These are phyloP conservation scores for Xanthia togata DNA, from an alignment of 2,888 invertebrate genomes.

Conservation along the genomic window DNA sequence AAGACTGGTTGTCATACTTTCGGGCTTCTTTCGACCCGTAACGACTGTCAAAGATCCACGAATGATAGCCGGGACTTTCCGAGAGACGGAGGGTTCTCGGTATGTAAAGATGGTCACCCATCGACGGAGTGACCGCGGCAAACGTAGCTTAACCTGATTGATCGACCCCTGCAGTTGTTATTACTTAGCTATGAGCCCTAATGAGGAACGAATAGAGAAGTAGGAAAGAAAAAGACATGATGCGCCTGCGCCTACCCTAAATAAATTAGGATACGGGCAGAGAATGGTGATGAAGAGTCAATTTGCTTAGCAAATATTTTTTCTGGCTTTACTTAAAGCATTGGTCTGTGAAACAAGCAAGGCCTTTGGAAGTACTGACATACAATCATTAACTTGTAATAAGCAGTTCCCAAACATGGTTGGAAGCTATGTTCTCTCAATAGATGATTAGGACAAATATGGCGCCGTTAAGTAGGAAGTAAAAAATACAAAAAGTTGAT, in stretches of 20 bases:
- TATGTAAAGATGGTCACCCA: too few relatives aligned
- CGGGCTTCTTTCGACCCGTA: too few relatives aligned
- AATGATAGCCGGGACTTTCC: too few relatives aligned
- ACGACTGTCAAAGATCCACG: too few relatives aligned
- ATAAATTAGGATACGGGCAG: not conserved
- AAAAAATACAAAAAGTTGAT: conserved; percentile 35
- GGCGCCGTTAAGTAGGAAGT: conserved; percentile 22
- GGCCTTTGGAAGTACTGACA: conserved; percentile 5
- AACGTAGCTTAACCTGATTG: too few relatives aligned
- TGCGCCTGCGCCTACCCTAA: not conserved
- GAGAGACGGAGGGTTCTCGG: too few relatives aligned
- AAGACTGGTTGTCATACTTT: not conserved
- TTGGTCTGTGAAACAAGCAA: conserved; percentile 12
- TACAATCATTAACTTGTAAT: conserved; percentile 18
- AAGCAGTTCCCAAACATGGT: conserved; percentile 34
- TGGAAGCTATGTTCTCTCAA: conserved; percentile 39
- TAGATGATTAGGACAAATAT: conserved; percentile 40
- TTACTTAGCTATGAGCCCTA: too few relatives aligned
- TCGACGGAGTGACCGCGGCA: too few relatives aligned
- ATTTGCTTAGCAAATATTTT: not conserved
- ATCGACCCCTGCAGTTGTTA: too few relatives aligned
- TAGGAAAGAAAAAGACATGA: too few relatives aligned
- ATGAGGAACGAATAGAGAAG: too few relatives aligned
- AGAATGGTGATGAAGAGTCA: not conserved
- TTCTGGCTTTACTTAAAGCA: not conserved